Evolutionary conservation across 2,113 vertebrate species (phyloP).

Genomic region (Podilymbus podiceps): DNA sequence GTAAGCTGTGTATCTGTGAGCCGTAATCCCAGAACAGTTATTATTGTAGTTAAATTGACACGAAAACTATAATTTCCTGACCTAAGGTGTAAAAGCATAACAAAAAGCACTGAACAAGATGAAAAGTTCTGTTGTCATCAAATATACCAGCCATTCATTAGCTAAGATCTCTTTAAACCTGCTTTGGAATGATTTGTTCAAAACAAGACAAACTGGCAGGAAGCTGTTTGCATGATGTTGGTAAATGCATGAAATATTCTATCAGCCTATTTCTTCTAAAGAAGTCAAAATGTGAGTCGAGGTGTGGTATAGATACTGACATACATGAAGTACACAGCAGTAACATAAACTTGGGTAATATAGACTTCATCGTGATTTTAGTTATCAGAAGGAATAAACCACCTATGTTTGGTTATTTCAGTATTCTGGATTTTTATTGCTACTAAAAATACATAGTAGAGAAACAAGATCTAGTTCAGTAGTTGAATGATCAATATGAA

Average conservation of each 20-base stretch:
- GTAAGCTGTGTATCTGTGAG: background rate
- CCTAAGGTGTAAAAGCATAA: background rate
- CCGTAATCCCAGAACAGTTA: background rate
- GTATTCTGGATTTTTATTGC: background rate
- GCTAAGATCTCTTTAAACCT: background rate
- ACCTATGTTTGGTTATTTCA: background rate
- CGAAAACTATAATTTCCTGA: background rate
- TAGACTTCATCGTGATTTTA: background rate
- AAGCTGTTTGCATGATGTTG: background rate
- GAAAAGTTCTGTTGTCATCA: background rate
- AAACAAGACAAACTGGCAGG: background rate
- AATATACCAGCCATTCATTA: background rate
- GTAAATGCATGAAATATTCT: background rate
- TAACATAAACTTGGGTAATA: background rate
- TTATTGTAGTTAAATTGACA: background rate
- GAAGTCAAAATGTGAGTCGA: background rate
- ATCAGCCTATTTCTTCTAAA: background rate
- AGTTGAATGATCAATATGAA: background rate
- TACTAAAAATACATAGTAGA: background rate
- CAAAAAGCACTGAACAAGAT: background rate
- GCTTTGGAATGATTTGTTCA: background rate
- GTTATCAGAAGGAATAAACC: background rate
- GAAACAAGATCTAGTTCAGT: background rate
- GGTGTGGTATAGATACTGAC: background rate
- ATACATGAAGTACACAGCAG: background rate